Percentiles rank a stretch among this genome's conserved stretches.
Conservation (phyloP, 64 coral and sea anemone genomes). For the Pocillopora damicornis region DNA sequence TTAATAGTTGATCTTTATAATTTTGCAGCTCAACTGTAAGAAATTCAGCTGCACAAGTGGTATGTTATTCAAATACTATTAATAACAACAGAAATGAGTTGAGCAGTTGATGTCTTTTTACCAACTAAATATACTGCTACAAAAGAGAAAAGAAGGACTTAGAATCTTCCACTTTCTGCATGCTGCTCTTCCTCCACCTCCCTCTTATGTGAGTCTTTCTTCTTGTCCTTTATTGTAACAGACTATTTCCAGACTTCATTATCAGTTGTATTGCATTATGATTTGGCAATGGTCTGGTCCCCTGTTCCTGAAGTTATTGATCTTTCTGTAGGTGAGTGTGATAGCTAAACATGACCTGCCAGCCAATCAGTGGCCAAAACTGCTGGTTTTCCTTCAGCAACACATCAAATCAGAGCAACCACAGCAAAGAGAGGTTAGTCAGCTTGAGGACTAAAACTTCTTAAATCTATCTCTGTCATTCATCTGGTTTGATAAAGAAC, state of each 20-base stretch:
- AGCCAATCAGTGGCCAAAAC: slow-evolving; percentile 86
- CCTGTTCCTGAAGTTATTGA: neutral
- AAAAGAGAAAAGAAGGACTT: too few relatives aligned
- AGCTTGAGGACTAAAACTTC: neutral
- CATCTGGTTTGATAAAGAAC: too few relatives aligned
- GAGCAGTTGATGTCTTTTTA: neutral
- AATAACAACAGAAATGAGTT: too few relatives aligned
- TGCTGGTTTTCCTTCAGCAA: slow-evolving; percentile 80
- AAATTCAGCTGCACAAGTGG: slow-evolving; percentile 80
- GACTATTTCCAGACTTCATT: too few relatives aligned
- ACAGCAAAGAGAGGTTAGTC: slow-evolving; percentile 75
- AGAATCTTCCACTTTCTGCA: too few relatives aligned
- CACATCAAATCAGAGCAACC: slow-evolving; percentile 73
- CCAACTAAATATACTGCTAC: too few relatives aligned
- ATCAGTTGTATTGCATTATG: too few relatives aligned
- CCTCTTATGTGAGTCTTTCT: too few relatives aligned
- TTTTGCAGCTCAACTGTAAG: slow-evolving; percentile 61
- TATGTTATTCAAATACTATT: slow-evolving; percentile 8
- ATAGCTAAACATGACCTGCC: slow-evolving; percentile 95
- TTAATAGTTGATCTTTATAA: neutral
- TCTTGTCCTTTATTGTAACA: too few relatives aligned
- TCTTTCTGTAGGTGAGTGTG: slow-evolving; percentile 63
- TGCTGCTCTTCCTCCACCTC: too few relatives aligned
- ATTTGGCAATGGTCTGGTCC: too few relatives aligned
- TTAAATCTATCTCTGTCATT: neutral